Base-by-base conservation (phyloP, 2,113 vertebrate species). In the Mustela nigripes region DNA sequence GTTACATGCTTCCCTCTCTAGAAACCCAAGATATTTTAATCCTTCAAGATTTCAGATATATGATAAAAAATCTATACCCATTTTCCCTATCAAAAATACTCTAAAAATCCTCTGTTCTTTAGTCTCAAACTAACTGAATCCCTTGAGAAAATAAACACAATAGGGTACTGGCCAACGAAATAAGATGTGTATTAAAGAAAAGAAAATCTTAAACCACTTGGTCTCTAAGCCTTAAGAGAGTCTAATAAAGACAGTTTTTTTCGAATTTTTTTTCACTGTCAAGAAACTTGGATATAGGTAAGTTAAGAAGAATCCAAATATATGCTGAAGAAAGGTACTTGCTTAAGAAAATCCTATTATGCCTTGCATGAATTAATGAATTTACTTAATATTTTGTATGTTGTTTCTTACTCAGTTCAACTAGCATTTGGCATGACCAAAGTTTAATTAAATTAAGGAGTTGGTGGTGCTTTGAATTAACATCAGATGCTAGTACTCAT, bases 61-160 rank as follows among this genome's bases (percentile, higher is more conserved):
- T 92, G 16, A 95, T 74, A 0, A 76, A 90, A 95, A 96, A 85
- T 10, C 36, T n/a, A 92, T 16, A 62, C 21, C n/a, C 31, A 60
- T 62, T 78, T 96, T 96, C 76, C 21, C 82, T 88, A 79, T 26
- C 12, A 80, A 85, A 96, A 91, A 83, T 88, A 76, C 24, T 76
- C 31, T 69, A 48, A 63, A 94, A 76, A 81, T 95, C n/a, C 42
- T 36, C 45, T 81, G 24, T 42, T 58, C 26, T 76, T 56, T 71
- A 56, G 9, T 96, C 48, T 89, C n/a, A 89, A 96, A 93, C 91
- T 84, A 95, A 2, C 65, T 81, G 67, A 4, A 78, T 84, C 69
- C 50, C 45, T 93, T 71, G 65, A 63, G 89, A 97, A 96, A 87
- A 50, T 21, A 87, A 95, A 80, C 67, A 80, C n/a, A 95, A 81